These are phyloP conservation scores for Meleagris gallopavo DNA, from an alignment of 2,113 vertebrate species.

Conservation along the genomic window DNA sequence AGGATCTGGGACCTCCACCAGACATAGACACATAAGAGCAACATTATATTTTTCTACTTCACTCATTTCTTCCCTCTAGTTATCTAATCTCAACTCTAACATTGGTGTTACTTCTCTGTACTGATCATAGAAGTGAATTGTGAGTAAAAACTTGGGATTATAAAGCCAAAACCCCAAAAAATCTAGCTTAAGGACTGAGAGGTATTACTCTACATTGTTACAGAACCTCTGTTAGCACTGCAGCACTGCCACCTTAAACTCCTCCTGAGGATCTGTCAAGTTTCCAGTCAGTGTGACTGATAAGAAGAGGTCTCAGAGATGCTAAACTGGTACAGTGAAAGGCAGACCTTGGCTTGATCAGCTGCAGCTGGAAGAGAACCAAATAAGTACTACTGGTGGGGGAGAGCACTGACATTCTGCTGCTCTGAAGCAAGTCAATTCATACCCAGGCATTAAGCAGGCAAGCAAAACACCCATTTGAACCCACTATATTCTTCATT, in stretches of 20 bases:
- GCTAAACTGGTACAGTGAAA: not conserved
- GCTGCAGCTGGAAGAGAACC: not conserved
- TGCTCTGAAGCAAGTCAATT: not conserved
- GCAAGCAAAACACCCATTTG: not conserved
- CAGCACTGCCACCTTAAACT: not conserved
- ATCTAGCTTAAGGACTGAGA: fast-evolving
- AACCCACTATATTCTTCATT: not conserved
- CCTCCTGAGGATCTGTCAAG: not conserved
- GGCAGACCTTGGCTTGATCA: not conserved
- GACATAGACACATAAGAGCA: not conserved
- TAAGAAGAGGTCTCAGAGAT: not conserved
- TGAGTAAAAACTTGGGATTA: not conserved
- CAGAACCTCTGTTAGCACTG: not conserved
- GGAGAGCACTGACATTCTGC: not conserved
- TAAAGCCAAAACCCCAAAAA: not conserved
- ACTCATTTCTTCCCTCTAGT: not conserved
- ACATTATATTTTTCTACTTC: not conserved
- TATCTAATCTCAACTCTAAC: not conserved
- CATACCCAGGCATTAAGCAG: fast-evolving
- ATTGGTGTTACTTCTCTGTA: not conserved
- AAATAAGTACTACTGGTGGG: not conserved
- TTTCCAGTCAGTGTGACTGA: not conserved
- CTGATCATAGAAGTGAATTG: not conserved
- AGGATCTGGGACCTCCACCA: not conserved
- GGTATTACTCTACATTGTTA: not conserved